Evolutionary conservation across 1,140 invertebrate genomes (phyloP).

Genomic region (Lordiphosa stackelbergi): DNA sequence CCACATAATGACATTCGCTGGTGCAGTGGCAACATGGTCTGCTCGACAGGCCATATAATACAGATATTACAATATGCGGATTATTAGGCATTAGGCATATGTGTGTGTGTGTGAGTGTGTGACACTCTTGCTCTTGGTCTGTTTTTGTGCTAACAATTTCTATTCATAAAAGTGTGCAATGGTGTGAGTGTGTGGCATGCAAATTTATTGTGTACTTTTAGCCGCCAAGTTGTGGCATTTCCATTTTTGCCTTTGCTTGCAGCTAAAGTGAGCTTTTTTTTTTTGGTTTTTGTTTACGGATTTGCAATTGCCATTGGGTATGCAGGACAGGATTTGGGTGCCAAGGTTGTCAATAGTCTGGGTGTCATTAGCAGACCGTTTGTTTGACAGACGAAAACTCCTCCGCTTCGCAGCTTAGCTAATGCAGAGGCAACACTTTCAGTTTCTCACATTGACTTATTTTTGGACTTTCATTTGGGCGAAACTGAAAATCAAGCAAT

Average conservation of each 20-base stretch:
- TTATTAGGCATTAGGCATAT: slow-evolving; percentile 73
- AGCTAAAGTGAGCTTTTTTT: slow-evolving; percentile 36
- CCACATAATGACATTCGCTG: slow-evolving; percentile 65
- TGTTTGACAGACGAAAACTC: slow-evolving; percentile 21
- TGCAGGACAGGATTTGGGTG: slow-evolving; percentile 52
- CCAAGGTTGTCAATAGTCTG: slow-evolving; percentile 48
- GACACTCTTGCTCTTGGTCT: neutral
- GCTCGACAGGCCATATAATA: slow-evolving; percentile 52
- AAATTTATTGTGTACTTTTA: slow-evolving; percentile 72
- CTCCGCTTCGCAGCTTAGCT: neutral
- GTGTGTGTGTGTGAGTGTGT: neutral
- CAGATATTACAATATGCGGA: slow-evolving; percentile 74
- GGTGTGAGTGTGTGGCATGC: slow-evolving; percentile 46
- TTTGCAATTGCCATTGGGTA: slow-evolving; percentile 54
- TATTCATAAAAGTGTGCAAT: slow-evolving; percentile 57
- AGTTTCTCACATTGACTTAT: too few species aligned
- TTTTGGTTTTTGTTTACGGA: slow-evolving; percentile 47
- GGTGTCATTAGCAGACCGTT: slow-evolving; percentile 59
- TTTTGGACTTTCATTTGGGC: too few species aligned
- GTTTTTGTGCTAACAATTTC: slow-evolving; percentile 69
- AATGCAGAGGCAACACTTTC: too few species aligned
- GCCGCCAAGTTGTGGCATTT: slow-evolving; percentile 64
- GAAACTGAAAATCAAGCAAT: too few species aligned
- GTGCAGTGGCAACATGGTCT: slow-evolving; percentile 38
- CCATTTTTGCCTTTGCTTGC: slow-evolving; percentile 5